These are phyloP conservation scores for Epinotia demarniana DNA, from an alignment of 2,888 invertebrate genomes.

Conservation along the genomic window DNA sequence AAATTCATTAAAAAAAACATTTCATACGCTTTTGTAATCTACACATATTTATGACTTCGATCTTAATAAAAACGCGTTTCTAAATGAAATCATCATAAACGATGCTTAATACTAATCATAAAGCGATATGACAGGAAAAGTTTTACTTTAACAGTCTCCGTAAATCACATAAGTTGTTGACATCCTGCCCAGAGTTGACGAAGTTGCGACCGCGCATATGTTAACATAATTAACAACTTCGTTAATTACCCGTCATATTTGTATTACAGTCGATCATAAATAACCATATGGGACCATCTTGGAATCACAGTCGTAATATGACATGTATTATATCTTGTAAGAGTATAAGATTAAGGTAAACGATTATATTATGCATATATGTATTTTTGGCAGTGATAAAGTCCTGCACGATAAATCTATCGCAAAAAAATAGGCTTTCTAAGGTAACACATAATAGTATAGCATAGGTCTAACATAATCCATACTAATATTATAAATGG, in stretches of 20 bases:
- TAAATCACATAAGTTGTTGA: neutral
- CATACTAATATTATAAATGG: too few species aligned
- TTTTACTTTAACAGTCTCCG: neutral
- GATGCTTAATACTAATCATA: neutral
- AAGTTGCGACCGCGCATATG: slow-evolving; percentile 28
- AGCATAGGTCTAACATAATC: too few species aligned
- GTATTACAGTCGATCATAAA: neutral
- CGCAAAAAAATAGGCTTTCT: too few species aligned
- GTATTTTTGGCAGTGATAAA: too few species aligned
- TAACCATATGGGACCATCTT: neutral
- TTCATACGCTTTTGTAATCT: too few species aligned
- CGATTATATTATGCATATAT: too few species aligned
- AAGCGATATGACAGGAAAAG: neutral
- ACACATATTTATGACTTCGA: too few species aligned
- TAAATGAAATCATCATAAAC: neutral
- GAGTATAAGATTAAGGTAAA: too few species aligned
- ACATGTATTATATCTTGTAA: neutral
- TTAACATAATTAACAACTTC: slow-evolving; percentile 26
- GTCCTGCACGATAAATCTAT: too few species aligned
- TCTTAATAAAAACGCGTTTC: too few species aligned
- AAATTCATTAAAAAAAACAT: too few species aligned
- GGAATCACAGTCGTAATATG: neutral
- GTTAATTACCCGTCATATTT: slow-evolving; percentile 20
- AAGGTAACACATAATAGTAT: too few species aligned
- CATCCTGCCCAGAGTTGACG: neutral